Evolutionary conservation across 2,888 invertebrate genomes (phyloP), one percentile per base, ranked within the genome.

Genomic region (Nesidiocoris tenuis): DNA sequence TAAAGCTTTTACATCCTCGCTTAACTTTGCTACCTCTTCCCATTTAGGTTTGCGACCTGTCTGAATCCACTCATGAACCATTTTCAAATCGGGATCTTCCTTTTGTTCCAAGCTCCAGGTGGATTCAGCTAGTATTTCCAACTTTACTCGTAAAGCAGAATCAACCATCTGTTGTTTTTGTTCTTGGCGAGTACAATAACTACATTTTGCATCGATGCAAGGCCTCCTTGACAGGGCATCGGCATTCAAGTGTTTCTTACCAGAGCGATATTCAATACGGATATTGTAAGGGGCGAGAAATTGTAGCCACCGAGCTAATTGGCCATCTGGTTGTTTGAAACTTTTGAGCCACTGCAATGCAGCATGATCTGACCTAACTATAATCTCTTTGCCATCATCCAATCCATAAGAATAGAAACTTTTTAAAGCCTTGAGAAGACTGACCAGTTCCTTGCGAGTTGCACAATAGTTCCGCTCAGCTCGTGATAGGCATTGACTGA

Each of bases 221-320:
- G 79, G 80, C 61, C 80, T 54, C 61, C 80, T 63, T 0, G 80
- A 80, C 5, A 81, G 61, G 1, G 77, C 79, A 66, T 82, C 81
- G 0, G 80, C 80, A 61, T 81, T 81, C 0, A 68, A 61, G 56
- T 81, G 80, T 0, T 24, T 76, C 2, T 61, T 77, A 9, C 81
- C 80, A 2, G 77, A 55, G 5, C 81, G 65, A 78, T 81, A 81
- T 21, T 80, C 57, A 3, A 81, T 79, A 9, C 80, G 75, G 59
- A 81, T 82, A 25, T 82, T 79, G 71, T 80, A 82, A 24, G 80
- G 78, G 39, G 81, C 80, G 1, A 82, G 78, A 54, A 78, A 70
- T 75, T 82, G 80, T 1, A 82, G 67, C 82, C 82, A 83, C 71
- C 82, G 78, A 9, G 82, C 82, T 16, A 71, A 7, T 23, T 71